These are phyloP conservation scores for Alectura lathami DNA, from an alignment of 2,113 vertebrate genomes.

Conservation along the genomic window DNA sequence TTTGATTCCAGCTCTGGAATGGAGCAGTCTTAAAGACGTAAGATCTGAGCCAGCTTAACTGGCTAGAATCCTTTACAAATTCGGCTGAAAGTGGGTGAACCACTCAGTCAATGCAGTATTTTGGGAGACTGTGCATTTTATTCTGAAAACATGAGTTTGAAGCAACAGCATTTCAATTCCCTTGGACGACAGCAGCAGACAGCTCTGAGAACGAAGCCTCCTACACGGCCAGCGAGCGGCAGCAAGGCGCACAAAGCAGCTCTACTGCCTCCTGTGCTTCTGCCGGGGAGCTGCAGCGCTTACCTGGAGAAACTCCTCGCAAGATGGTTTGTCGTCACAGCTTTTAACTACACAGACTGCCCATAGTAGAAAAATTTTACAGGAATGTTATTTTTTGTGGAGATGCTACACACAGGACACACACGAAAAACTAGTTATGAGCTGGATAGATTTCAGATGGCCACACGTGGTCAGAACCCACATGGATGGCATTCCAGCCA, in stretches of 20 bases:
- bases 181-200: not conserved
- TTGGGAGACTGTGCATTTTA: slow-evolving; percentile 20
- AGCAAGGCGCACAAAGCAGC: not conserved
- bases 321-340: not conserved
- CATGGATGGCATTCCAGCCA: not conserved
- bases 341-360: not conserved
- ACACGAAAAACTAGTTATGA: not conserved
- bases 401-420: not conserved
- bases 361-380: not conserved
- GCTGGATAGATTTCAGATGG: not conserved
- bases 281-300: not conserved
- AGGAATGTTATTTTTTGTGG: not conserved
- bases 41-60: slow-evolving; percentile 18
- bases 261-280: not conserved
- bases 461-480: not conserved
- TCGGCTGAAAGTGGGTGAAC: slow-evolving; percentile 10
- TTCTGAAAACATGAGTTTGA: slow-evolving; percentile 7
- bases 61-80: slow-evolving; percentile 15
- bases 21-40: not conserved
- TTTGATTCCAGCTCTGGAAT: slow-evolving; percentile 6
- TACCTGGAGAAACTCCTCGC: not conserved
- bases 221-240: not conserved
- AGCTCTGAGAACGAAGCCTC: slow-evolving; percentile 13
- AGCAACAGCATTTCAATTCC: not conserved
- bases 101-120: slow-evolving; percentile 41